phyloP scores from a whole-genome alignment of 37 sponge, comb jelly and placozoan species.

The Petrosia ficiformis region DNA sequence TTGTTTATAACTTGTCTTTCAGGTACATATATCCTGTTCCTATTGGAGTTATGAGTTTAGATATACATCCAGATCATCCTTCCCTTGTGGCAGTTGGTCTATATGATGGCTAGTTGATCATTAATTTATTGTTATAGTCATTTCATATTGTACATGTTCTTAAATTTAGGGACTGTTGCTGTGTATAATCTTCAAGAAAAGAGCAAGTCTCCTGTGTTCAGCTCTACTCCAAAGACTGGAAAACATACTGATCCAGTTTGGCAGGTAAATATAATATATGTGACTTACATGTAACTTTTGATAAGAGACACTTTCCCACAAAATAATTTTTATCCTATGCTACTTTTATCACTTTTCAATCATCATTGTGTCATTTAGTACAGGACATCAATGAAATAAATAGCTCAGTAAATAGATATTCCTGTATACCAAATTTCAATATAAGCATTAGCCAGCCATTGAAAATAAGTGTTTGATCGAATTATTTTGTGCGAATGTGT shows the following conservation, averaged over 20 bases:
- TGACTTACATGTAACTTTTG: too few relatives aligned
- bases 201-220: slow-evolving; percentile 52
- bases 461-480: too few relatives aligned
- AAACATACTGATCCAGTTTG: slow-evolving; percentile 98
- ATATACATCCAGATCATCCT: slow-evolving; percentile 88
- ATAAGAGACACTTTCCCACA: too few relatives aligned
- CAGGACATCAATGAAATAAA: too few relatives aligned
- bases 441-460: too few relatives aligned
- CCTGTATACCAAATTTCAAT: too few relatives aligned
- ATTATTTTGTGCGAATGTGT: too few relatives aligned
- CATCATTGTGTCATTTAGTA: too few relatives aligned
- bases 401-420: too few relatives aligned
- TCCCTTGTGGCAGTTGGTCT: slow-evolving; percentile 84
- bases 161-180: slow-evolving; percentile 67
- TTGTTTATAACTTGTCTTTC: too few relatives aligned
- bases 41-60: slow-evolving; percentile 91
- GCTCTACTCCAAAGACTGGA: slow-evolving; percentile 84
- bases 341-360: too few relatives aligned
- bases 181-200: slow-evolving; percentile 72
- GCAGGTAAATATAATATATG: slow-evolving; percentile 89
- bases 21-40: slow-evolving; percentile 61
- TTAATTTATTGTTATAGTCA: not conserved
- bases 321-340: too few relatives aligned
- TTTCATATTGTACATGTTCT: not conserved
- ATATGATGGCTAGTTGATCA: slow-evolving; percentile 73